Percentiles rank a stretch among this genome's conserved stretches.
These are phyloP conservation scores for Ciconia boyciana DNA, from an alignment of 2,113 vertebrate species.

Conservation along the genomic window DNA sequence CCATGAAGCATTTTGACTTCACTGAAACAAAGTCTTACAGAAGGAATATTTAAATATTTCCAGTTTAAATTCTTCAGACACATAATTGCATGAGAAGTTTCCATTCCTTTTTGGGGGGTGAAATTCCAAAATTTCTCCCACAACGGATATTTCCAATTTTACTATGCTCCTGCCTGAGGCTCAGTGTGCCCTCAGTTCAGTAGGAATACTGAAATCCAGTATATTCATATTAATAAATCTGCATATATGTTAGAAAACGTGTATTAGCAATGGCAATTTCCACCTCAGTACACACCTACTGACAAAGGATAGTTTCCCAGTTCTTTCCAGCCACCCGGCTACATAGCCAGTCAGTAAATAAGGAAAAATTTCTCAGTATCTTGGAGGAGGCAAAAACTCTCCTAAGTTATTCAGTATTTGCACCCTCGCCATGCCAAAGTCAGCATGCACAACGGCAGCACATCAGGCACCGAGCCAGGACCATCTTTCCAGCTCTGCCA, in stretches of 20 bases:
- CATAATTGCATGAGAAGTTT: not conserved
- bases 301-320: not conserved
- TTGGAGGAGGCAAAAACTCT: not conserved
- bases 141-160: not conserved
- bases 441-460: not conserved
- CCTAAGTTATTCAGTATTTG: not conserved
- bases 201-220: not conserved
- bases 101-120: not conserved
- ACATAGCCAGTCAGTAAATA: not conserved
- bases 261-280: not conserved
- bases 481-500: not conserved
- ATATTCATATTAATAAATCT: not conserved
- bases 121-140: not conserved
- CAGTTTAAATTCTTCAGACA: not conserved
- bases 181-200: not conserved
- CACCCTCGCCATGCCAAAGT: not conserved
- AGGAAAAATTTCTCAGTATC: not conserved
- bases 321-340: not conserved
- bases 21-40: not conserved
- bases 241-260: not conserved
- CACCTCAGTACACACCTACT: not conserved
- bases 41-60: not conserved
- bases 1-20: not conserved
- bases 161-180: not conserved
- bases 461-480: rapidly evolving